These are phyloP conservation scores for Gryon sp. DNA, from an alignment of 1,140 invertebrate genomes.

Conservation along the genomic window DNA sequence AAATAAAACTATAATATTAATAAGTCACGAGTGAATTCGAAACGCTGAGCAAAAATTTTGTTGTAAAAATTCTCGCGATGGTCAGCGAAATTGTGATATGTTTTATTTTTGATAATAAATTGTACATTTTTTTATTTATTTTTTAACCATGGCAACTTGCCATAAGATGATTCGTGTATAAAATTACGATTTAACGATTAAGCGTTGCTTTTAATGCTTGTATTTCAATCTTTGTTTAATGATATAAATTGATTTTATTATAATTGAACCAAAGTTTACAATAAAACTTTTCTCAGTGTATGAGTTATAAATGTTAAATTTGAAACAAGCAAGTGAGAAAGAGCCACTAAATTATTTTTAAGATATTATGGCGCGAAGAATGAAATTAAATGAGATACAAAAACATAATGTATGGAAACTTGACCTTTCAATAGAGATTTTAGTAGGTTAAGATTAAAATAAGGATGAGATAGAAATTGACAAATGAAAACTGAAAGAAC, in stretches of 20 bases:
- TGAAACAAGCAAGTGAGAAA: too few species aligned
- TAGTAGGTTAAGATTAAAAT: too few species aligned
- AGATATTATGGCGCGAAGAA: too few species aligned
- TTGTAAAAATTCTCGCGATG: constrained; percentile 42
- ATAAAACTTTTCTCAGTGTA: constrained; percentile 55
- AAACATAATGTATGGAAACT: too few species aligned
- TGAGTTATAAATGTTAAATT: too few species aligned
- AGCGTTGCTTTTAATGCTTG: constrained; percentile 15
- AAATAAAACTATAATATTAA: background rate
- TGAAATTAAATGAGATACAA: too few species aligned
- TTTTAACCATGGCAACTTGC: constrained; percentile 8
- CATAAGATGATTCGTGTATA: constrained; percentile 1
- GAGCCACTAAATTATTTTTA: too few species aligned
- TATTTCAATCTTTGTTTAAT: constrained; percentile 29
- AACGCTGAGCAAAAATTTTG: constrained; percentile 56
- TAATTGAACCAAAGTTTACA: constrained; percentile 36
- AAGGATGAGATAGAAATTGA: too few species aligned
- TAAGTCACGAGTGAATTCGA: constrained; percentile 7
- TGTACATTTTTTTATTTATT: constrained; percentile 45
- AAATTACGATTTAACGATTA: background rate
- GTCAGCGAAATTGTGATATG: constrained; percentile 48
- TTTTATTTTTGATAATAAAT: constrained; percentile 29
- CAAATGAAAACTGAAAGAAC: too few species aligned
- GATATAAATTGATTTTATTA: constrained; percentile 9
- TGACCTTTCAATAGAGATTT: too few species aligned